Conservation (phyloP, 2,888 invertebrate species). For the Agonopterix heracliana region DNA sequence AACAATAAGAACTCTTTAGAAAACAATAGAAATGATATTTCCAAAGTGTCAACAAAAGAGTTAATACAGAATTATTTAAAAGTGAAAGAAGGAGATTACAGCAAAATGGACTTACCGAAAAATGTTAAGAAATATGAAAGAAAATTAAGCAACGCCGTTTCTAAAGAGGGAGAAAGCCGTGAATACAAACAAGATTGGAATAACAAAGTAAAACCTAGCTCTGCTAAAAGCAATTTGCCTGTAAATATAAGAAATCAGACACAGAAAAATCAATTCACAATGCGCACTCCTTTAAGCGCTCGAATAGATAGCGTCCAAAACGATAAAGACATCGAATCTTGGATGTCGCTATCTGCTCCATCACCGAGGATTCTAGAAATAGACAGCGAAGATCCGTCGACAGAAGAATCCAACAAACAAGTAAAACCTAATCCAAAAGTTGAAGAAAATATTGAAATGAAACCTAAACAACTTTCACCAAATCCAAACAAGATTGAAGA, state of each 20-base stretch:
- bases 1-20: constrained; percentile 32
- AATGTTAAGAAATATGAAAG: constrained; percentile 42
- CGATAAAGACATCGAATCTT: constrained; percentile 68
- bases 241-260: constrained; percentile 38
- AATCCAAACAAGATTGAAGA: constrained; percentile 3
- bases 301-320: constrained; percentile 59
- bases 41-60: constrained; percentile 64
- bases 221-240: constrained; percentile 26
- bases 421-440: constrained; percentile 2
- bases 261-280: constrained; percentile 44
- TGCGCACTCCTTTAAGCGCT: constrained; percentile 49
- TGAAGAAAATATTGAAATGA: not conserved
- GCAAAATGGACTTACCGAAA: constrained; percentile 31
- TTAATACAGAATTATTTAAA: constrained; percentile 65
- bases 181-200: constrained; percentile 51
- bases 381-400: constrained; percentile 22
- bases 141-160: constrained; percentile 34
- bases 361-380: constrained; percentile 48
- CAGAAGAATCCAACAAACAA: constrained; percentile 17
- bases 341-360: constrained; percentile 65
- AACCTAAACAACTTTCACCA: constrained; percentile 3
- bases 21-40: constrained; percentile 42
- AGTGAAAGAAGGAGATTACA: constrained; percentile 59
- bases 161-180: constrained; percentile 32
- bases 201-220: constrained; percentile 36